Conservation (phyloP, 2,888 invertebrate genomes). For the Nomada fabriciana region DNA sequence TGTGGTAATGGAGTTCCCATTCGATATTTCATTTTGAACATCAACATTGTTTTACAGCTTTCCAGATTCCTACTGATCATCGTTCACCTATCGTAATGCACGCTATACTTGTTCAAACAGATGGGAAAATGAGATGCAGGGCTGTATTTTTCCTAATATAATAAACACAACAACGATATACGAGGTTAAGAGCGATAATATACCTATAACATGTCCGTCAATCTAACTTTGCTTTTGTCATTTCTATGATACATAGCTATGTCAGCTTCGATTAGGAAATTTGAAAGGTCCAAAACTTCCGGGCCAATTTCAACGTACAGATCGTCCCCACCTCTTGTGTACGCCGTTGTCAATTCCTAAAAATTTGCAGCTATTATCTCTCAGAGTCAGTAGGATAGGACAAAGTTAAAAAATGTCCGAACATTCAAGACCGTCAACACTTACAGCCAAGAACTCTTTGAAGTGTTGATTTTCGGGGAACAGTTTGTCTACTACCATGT, state of each 20-base stretch:
- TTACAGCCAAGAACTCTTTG: constrained; percentile 74
- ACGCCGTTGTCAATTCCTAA: constrained; percentile 73
- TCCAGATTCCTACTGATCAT: no score
- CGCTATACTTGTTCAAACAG: no score
- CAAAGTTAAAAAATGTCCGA: background rate
- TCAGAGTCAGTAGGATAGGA: no score
- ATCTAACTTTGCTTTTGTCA: constrained; percentile 75
- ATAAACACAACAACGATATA: no score
- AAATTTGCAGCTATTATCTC: constrained; percentile 29
- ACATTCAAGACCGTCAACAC: constrained; percentile 21
- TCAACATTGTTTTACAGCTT: background rate
- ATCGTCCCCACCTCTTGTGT: constrained; percentile 78
- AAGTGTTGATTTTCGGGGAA: constrained; percentile 74
- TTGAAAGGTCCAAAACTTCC: constrained; percentile 60
- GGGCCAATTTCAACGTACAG: constrained; percentile 73
- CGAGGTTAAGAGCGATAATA: no score
- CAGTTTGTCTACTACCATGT: constrained; percentile 67
- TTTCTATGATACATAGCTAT: constrained; percentile 76
- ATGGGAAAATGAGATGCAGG: no score
- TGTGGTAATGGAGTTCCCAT: constrained; percentile 87
- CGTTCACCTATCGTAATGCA: no score
- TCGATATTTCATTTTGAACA: constrained; percentile 3
- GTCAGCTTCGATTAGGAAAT: constrained; percentile 76
- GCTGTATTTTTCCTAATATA: no score
- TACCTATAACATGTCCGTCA: constrained; percentile 72